A percentile compares a stretch with the other conserved stretches of the same genome.
phyloP scores from a whole-genome alignment of 2,113 vertebrate species.

The Coturnix japonica region DNA sequence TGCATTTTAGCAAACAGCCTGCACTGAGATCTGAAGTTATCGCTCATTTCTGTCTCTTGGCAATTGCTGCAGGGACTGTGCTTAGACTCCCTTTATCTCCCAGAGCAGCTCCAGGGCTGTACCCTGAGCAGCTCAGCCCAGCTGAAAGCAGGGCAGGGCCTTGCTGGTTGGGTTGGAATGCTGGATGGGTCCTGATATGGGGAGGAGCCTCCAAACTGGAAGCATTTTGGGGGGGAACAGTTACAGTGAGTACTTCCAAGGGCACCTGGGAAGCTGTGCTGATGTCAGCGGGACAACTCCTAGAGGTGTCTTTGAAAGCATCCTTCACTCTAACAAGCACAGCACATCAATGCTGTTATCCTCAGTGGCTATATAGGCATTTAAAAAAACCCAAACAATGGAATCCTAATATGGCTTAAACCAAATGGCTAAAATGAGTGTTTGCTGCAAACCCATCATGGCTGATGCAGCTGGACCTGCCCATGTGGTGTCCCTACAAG shows the following conservation, averaged over 20 bases:
- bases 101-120: neutral
- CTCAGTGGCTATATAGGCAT: neutral
- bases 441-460: neutral
- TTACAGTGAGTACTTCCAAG: slow-evolving; percentile 23
- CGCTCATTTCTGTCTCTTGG: neutral
- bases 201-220: neutral
- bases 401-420: neutral
- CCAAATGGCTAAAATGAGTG: neutral
- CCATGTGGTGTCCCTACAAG: neutral
- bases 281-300: slow-evolving; percentile 5
- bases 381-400: neutral
- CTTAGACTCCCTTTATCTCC: neutral
- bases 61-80: neutral
- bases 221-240: slow-evolving; percentile 21
- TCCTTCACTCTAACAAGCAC: slow-evolving; percentile 22
- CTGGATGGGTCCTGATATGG: neutral
- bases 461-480: neutral
- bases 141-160: neutral
- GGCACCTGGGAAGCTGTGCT: neutral
- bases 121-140: slow-evolving; percentile 1
- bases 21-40: neutral
- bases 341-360: neutral
- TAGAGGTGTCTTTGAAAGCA: slow-evolving; percentile 28
- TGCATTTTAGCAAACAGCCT: neutral
- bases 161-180: neutral